Evolutionary conservation across 2,797 vertebrate genomes (phyloP).

Genomic region (Meda fulgida): DNA sequence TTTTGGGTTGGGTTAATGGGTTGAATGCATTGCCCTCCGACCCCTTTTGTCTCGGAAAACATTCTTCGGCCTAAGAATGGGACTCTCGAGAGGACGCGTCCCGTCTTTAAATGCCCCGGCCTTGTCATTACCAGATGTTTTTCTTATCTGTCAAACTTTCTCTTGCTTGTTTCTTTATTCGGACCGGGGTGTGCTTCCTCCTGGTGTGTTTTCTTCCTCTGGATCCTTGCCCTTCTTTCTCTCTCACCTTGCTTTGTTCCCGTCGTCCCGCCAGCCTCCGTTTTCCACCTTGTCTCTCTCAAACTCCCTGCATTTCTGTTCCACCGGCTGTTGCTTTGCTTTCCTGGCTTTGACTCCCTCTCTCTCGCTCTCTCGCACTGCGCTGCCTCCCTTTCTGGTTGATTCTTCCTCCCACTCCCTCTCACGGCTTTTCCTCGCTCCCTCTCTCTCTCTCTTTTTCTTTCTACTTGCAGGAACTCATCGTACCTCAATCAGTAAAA

Average conservation of each 20-base stretch:
- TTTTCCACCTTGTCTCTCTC: constrained; percentile 58
- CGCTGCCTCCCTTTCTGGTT: constrained; percentile 60
- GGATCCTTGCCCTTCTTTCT: constrained; percentile 72
- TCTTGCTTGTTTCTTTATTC: constrained; percentile 49
- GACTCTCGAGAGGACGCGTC: constrained; percentile 63
- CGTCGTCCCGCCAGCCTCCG: constrained; percentile 53
- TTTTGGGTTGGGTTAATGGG: constrained; percentile 68
- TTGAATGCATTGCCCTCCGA: constrained; percentile 70
- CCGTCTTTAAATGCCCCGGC: constrained; percentile 68
- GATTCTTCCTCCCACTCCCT: constrained; percentile 61
- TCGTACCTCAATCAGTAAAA: constrained; percentile 74
- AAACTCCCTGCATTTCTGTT: constrained; percentile 60
- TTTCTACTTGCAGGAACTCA: constrained; percentile 62
- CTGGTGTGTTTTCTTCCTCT: constrained; percentile 66
- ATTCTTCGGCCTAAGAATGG: constrained; percentile 70
- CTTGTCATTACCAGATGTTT: constrained; percentile 67
- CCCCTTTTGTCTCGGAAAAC: constrained; percentile 75
- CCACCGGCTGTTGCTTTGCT: constrained; percentile 61
- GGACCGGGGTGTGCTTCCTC: constrained; percentile 60
- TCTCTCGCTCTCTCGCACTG: constrained; percentile 51
- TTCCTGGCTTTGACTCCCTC: constrained; percentile 60
- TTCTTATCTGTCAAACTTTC: constrained; percentile 62
- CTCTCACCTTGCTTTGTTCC: constrained; percentile 56
- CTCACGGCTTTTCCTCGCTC: constrained; percentile 52
- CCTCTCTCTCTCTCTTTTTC: constrained; percentile 46